A percentile compares a stretch with the other conserved stretches of the same genome.
Conservation (phyloP, 2,113 vertebrate genomes). For the Aix galericulata region DNA sequence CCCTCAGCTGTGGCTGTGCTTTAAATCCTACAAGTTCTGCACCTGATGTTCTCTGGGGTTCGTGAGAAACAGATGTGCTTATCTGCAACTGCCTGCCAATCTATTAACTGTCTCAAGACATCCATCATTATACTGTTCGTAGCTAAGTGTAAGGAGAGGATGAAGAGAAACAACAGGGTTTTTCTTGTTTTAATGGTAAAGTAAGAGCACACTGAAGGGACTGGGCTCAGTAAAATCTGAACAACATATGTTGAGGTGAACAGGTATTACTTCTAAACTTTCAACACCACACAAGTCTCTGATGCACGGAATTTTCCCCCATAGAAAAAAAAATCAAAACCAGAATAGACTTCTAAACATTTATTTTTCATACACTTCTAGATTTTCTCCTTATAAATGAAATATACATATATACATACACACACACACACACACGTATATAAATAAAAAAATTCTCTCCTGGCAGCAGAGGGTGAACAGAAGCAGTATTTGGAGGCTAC, state of each 20-base stretch:
- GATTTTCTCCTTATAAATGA: background rate
- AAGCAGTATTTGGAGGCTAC: background rate
- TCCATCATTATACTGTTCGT: background rate
- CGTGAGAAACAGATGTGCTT: background rate
- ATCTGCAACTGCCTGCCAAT: background rate
- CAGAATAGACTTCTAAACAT: background rate
- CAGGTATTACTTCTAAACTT: background rate
- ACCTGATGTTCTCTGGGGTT: conserved; percentile 19
- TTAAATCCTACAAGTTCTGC: conserved; percentile 34
- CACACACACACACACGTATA: too few species aligned
- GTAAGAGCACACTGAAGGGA: background rate
- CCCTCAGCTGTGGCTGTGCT: background rate
- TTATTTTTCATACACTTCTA: background rate
- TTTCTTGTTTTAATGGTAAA: background rate
- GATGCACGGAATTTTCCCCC: background rate
- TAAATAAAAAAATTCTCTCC: background rate
- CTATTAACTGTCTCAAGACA: background rate
- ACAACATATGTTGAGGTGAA: background rate
- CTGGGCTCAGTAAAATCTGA: background rate
- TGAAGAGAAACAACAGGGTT: background rate
- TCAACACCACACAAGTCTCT: background rate
- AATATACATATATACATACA: background rate
- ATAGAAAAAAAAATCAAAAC: background rate
- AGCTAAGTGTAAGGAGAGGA: background rate
- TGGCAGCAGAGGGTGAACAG: background rate